Evolutionary conservation across 1,140 invertebrate genomes (phyloP), one percentile per base, ranked within the genome.

Genomic region (Papilio xuthus): DNA sequence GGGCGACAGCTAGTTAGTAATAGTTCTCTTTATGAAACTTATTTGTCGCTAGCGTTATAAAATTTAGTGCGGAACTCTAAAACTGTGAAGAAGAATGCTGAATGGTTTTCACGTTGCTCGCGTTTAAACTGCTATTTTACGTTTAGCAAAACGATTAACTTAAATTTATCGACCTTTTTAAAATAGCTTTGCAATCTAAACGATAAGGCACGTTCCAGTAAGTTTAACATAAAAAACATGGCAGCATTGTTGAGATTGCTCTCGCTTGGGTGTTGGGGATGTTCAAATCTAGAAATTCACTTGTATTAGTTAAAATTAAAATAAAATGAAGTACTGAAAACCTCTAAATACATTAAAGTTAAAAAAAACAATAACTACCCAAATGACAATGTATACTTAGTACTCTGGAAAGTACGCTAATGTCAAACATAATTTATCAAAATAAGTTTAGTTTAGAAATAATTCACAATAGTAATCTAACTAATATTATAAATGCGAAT

Each of bases 141-240:
- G 60, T 67, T 67, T 67, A 67, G 60, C 60, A 18, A 67, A 67
- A 77, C 80, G 79, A 81, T 79, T 83, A 77, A 47, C 44, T 15
- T 37, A 79, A 78, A 83, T 83, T 79, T 83, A 83, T 81, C 28
- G 32, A 50, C 26, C 70, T 81, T 81, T 79, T 83, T 79, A 82
- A 82, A 80, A 67, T 79, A 70, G 53, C 63, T 71, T 32, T 12
- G 26, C 56, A 50, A 63, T 79, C 53, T 75, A 72, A 56, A 69
- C 60, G 60, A 67, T 67, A 67, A 67, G 26, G 60, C 60, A 67
- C 60, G 60, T 32, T 67, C 60, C 60, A 67, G 26, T 67, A 67
- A 28, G 23, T 67, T 67, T 67, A 67, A 67, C 12, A 28, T 32
- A 67, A 67, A 67, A 67, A 67, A 67, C 20, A 60, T 53, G n/a